These are phyloP conservation scores for Rallus limicola DNA, from an alignment of 2,113 vertebrate genomes.

Conservation along the genomic window DNA sequence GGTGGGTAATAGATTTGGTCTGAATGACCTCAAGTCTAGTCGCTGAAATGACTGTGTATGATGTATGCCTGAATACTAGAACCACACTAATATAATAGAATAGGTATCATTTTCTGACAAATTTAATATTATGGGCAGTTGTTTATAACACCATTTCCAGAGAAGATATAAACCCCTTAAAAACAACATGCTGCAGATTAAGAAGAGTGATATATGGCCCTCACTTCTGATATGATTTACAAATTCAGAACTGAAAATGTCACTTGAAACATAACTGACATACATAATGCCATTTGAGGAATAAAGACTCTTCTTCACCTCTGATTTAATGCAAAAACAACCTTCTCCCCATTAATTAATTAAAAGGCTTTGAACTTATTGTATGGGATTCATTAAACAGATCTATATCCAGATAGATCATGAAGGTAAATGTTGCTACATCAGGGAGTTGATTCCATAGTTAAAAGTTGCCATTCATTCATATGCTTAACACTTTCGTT, in stretches of 20 bases:
- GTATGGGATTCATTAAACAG: not conserved
- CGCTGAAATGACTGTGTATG: not conserved
- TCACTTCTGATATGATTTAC: not conserved
- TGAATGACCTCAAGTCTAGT: not conserved
- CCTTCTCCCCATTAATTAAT: not conserved
- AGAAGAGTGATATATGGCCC: not conserved
- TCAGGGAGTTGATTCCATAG: not conserved
- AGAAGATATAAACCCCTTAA: not conserved
- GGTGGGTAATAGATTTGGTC: not conserved
- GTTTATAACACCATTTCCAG: not conserved
- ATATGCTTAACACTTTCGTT: not conserved
- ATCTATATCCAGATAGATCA: not conserved
- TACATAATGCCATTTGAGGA: not conserved
- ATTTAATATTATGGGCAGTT: not conserved
- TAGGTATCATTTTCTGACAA: not conserved
- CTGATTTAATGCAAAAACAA: not conserved
- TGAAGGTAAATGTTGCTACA: not conserved
- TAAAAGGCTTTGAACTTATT: not conserved
- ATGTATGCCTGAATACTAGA: not conserved
- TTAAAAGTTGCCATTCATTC: not conserved
- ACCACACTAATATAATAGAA: not conserved
- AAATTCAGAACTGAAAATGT: not conserved
- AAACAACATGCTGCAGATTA: not conserved
- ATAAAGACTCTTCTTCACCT: not conserved
- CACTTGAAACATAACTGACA: not conserved